Percentiles rank a stretch among this genome's conserved stretches.
Evolutionary conservation across 2,113 vertebrate genomes (phyloP).

Genomic region (Paraplagusia blochii): DNA sequence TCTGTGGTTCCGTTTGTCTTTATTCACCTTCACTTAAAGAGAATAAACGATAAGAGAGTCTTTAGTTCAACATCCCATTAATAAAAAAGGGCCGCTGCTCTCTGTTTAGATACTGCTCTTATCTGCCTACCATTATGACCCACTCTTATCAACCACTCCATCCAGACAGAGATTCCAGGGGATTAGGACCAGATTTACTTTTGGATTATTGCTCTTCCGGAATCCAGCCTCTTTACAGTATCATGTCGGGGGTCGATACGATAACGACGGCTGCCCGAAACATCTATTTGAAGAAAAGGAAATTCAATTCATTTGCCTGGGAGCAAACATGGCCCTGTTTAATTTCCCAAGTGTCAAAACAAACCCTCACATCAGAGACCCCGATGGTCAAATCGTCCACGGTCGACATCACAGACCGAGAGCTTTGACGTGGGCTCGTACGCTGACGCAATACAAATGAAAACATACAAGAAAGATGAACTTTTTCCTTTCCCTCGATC

Average conservation of each 20-base stretch:
- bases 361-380: background rate
- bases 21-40: constrained; percentile 51
- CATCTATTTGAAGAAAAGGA: constrained; percentile 23
- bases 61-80: constrained; percentile 49
- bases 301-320: constrained; percentile 9
- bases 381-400: background rate
- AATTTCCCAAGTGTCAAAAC: background rate
- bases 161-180: constrained; percentile 58
- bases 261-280: constrained; percentile 37
- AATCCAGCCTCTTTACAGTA: constrained; percentile 38
- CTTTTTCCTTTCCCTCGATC: background rate
- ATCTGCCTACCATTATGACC: constrained; percentile 54
- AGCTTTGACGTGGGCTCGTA: background rate
- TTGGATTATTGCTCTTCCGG: constrained; percentile 41
- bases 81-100: constrained; percentile 42
- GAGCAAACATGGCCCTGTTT: constrained; percentile 8
- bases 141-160: constrained; percentile 58
- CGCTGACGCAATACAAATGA: background rate
- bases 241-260: constrained; percentile 35
- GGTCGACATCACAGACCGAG: background rate
- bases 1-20: constrained; percentile 3
- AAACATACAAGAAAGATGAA: background rate
- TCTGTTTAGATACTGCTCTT: constrained; percentile 47
- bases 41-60: constrained; percentile 53
- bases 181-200: constrained; percentile 59